These are phyloP conservation scores for Stenodema calcarata DNA, from an alignment of 2,888 invertebrate genomes.

Conservation along the genomic window DNA sequence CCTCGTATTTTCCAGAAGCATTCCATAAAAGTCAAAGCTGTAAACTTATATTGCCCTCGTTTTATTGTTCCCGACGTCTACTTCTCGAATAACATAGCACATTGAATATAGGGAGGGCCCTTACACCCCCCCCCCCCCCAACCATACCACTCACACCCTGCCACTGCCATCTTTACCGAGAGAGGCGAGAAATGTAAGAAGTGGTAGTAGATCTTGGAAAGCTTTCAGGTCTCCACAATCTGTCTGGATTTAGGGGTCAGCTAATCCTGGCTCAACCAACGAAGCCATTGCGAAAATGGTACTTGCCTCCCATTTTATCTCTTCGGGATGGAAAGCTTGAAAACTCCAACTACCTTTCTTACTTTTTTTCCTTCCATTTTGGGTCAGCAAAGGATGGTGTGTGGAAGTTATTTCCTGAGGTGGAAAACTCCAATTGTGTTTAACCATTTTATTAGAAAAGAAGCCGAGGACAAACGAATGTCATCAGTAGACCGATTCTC, in stretches of 20 bases:
- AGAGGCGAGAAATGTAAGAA: slow-evolving; percentile 32
- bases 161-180: neutral
- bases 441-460: neutral
- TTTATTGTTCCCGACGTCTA: slow-evolving; percentile 10
- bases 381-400: neutral
- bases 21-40: slow-evolving; percentile 24
- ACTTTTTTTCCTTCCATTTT: neutral
- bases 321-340: neutral
- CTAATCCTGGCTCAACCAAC: slow-evolving; percentile 38
- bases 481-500: neutral
- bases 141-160: no score
- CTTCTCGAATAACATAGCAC: slow-evolving; percentile 24
- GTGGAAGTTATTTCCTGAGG: neutral
- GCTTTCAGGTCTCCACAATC: slow-evolving; percentile 47
- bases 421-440: neutral
- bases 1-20: neutral
- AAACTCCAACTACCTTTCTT: neutral
- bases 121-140: neutral
- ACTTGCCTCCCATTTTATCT: slow-evolving; percentile 34
- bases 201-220: slow-evolving; percentile 39
- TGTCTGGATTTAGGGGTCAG: slow-evolving; percentile 49
- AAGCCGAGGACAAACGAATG: neutral
- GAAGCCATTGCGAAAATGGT: slow-evolving; percentile 39
- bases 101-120: neutral
- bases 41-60: neutral